Base-by-base conservation (phyloP, 1,140 invertebrate genomes). In the Scaptodrosophila lebanonensis region DNA sequence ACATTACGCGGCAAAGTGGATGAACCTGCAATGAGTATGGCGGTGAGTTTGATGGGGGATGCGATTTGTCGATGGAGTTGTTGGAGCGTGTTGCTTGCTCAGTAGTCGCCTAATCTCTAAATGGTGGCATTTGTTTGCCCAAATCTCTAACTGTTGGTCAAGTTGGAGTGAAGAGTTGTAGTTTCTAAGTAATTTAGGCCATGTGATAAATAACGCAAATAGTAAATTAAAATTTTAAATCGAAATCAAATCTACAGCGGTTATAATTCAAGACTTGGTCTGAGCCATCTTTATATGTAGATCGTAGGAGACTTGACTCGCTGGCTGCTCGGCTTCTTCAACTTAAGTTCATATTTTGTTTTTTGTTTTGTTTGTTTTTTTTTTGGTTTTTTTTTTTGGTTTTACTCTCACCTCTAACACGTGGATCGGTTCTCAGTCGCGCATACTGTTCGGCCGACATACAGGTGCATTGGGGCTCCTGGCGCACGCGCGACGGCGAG, bases 371-470 rank as follows among this genome's bases (percentile, higher is more conserved):
- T 32, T 48, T 27, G 33, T 67, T 35, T 54, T 43, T 20, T 33
- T 54, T 59, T 56, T 52, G 8, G 42, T 52, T 54, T 27, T 64
- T 63, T 48, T 30, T 54, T 39, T 68, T 56, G 43, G 53, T 84
- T n/a, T n/a, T n/a, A n/a, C 42, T 62, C 84, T 85, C 76, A 87
- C 86, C 86, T 86, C 95, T 90, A 88, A 94, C 94, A 89, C 95
- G 89, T 43, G 94, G 92, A 90, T 96, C 94, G 95, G 93, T 84
- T 91, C 91, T 84, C 94, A 96, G 90, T 83, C 95, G 91, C 59
- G 93, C 93, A 87, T 95, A 95, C 88, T 97, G 95, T 87, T 97
- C 95, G 43, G 95, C 92, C 12, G 95, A 95, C 95, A 97, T 97
- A 87, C 96, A 97, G 51, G 95, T 97, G 88, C 96, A 97, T 84